These are phyloP conservation scores for Pseudochaenichthys georgianus DNA, from an alignment of 2,797 vertebrate species.

Conservation along the genomic window DNA sequence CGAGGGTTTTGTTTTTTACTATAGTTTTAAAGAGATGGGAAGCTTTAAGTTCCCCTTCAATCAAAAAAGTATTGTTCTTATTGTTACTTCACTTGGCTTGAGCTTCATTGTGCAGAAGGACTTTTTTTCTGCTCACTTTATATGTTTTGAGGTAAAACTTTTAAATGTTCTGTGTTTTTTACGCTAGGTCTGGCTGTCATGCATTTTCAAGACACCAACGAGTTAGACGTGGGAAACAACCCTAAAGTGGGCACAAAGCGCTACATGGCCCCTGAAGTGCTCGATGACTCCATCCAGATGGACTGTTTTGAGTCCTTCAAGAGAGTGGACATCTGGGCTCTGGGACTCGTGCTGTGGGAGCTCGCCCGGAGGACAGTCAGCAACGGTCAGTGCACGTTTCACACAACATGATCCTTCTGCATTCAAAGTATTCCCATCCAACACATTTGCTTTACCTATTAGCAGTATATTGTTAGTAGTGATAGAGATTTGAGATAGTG, in stretches of 20 bases:
- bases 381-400: constrained; percentile 88
- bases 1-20: background rate
- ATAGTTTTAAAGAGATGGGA: background rate
- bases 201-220: constrained; percentile 98
- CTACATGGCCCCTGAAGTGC: constrained; percentile 97
- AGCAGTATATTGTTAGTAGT: background rate
- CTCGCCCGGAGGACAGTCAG: constrained; percentile 95
- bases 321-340: constrained; percentile 97
- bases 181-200: constrained; percentile 94
- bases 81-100: background rate
- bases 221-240: constrained; percentile 96
- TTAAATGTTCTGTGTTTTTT: constrained; percentile 17
- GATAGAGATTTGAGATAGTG: background rate
- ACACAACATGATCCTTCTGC: background rate
- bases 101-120: background rate
- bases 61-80: background rate
- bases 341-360: constrained; percentile 97
- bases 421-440: background rate
- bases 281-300: constrained; percentile 96
- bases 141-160: background rate
- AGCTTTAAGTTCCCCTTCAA: background rate
- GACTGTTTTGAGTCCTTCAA: constrained; percentile 98
- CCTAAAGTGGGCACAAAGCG: constrained; percentile 98
- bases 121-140: background rate
- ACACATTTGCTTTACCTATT: background rate